Evolutionary conservation across 2,113 vertebrate genomes (phyloP).

Genomic region (Macquaria australasica): DNA sequence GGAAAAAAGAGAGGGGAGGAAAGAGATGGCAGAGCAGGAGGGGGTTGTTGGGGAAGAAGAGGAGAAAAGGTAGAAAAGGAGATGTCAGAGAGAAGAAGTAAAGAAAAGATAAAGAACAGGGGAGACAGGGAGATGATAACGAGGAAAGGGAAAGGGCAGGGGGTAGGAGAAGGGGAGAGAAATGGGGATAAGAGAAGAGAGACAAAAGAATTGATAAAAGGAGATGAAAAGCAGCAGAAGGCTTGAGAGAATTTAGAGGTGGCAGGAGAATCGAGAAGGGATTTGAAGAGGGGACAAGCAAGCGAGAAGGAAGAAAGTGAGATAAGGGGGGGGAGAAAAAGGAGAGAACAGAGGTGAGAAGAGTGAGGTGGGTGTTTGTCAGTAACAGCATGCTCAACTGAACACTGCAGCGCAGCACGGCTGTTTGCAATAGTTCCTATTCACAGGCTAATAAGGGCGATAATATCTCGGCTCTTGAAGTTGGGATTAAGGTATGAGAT

Average conservation of each 20-base stretch:
- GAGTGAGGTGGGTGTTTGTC: constrained; percentile 34
- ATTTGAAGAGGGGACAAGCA: constrained; percentile 57
- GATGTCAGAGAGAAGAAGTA: constrained; percentile 31
- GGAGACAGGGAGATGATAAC: constrained; percentile 46
- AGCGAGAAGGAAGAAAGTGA: constrained; percentile 26
- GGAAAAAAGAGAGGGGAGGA: neutral
- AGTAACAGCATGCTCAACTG: constrained; percentile 54
- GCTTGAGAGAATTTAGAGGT: constrained; percentile 36
- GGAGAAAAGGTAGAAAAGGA: neutral
- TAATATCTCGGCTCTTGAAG: constrained; percentile 67
- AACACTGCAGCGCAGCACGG: constrained; percentile 47
- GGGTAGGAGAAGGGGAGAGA: constrained; percentile 8
- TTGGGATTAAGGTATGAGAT: constrained; percentile 73
- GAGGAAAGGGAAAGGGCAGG: neutral
- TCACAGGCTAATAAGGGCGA: constrained; percentile 71
- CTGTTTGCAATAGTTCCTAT: constrained; percentile 65
- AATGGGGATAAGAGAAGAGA: constrained; percentile 11
- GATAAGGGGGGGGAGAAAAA: constrained; percentile 50
- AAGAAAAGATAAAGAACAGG: constrained; percentile 20
- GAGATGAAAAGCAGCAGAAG: constrained; percentile 34
- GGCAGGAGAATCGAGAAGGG: constrained; percentile 49
- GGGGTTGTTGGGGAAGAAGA: neutral
- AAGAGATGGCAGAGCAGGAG: neutral
- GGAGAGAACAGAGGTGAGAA: constrained; percentile 29
- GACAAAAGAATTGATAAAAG: constrained; percentile 47